Base-by-base conservation (phyloP, 2,888 invertebrate genomes). In the Anthrax anthrax region DNA sequence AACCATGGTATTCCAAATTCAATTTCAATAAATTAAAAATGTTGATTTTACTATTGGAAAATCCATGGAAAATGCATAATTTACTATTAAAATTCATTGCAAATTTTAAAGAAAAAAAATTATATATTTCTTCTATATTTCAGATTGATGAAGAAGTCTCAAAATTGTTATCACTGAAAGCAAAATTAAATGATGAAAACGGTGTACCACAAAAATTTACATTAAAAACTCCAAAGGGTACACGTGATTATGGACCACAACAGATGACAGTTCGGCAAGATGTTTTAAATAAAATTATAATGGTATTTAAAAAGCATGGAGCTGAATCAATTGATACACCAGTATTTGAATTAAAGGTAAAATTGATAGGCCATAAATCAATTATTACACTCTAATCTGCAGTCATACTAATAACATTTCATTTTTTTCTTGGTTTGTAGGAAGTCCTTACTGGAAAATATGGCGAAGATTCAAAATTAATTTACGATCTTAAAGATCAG, bases 251-350 rank as follows among this genome's bases (percentile, higher is more conserved):
- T 70, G 83, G 78, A 49, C 92, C 97, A 0, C 81, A 86, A 57
- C 94, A 96, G 70, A 98, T 96, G 95, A 82, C 89, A 1, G 73
- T 98, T 49, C 77, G 97, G 29, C 81, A 89, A 58, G 74, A 76
- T 50, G 89, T 92, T 1, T 72, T 99, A 54, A 78, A 84, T 50
- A 90, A 86, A 67, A 89, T 98, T 52, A 75, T 87, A 18, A 67
- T 76, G 5, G 85, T 92, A 47, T 99, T 99, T 64, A 92, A 96
- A 64, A 84, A 83, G 53, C 97, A 99, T 61, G 98, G 98, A 37
- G 98, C 95, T 17, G 94, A 92, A 63, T 90, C 94, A 18, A 95
- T 99, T 61, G 98, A 99, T 61, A 97, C 97, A 19, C 97, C 97
- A 39, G 88, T 97, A 17, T 96, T 97, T 74, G 97, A 97, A 70